These are phyloP conservation scores for Choloepus hoffmanni DNA, from an alignment of 2,113 vertebrate species.

Conservation along the genomic window DNA sequence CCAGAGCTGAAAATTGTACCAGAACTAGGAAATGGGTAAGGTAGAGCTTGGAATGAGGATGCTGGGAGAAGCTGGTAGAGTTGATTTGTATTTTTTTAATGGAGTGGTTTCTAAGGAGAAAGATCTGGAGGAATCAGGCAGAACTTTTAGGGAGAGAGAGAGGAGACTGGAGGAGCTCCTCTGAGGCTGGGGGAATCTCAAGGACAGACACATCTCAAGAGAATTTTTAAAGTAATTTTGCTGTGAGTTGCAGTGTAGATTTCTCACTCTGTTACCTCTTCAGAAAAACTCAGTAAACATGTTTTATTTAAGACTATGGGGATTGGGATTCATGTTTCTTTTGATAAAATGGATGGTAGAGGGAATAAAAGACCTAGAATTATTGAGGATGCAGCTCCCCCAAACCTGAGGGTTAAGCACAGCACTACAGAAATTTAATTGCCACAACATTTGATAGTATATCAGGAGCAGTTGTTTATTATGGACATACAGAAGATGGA, in stretches of 20 bases:
- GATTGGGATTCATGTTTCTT: background rate
- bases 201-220: background rate
- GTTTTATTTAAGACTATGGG: background rate
- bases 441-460: background rate
- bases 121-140: background rate
- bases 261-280: background rate
- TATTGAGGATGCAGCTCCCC: background rate
- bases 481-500: background rate
- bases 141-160: background rate
- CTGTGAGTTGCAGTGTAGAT: too few relatives aligned
- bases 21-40: too few relatives aligned
- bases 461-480: background rate
- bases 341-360: background rate
- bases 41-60: background rate
- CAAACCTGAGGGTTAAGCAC: background rate
- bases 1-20: too few relatives aligned
- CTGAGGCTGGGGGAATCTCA: background rate
- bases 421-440: background rate
- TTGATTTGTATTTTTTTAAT: background rate
- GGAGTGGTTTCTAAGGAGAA: background rate
- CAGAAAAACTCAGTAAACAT: background rate
- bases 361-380: background rate
- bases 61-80: background rate
- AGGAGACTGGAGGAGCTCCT: background rate
- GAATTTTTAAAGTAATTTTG: background rate